Evolutionary conservation across 35 echinoderm and acorn worm genomes (phyloP), one percentile per base, ranked within the genome.

Genomic region (Ophioderma brevispina): DNA sequence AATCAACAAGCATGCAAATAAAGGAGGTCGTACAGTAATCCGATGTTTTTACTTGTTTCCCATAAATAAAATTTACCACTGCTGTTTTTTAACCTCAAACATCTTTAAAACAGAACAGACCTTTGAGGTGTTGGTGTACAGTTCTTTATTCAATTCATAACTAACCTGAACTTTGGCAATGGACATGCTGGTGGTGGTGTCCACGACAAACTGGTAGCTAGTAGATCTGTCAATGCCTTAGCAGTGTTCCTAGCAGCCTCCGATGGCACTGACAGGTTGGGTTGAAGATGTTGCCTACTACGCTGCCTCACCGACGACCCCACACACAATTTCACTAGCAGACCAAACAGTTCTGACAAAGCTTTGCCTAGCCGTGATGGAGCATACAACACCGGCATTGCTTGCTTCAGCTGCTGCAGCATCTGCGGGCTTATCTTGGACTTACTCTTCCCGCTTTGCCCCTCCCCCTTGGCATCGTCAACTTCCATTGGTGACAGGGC

Each of bases 111-210:
- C n/a, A n/a, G n/a, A n/a, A n/a, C n/a, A n/a, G n/a, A n/a, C n/a
- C n/a, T n/a, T n/a, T n/a, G n/a, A n/a, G n/a, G n/a, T n/a, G n/a
- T n/a, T n/a, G n/a, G n/a, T n/a, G n/a, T n/a, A n/a, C n/a, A n/a
- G n/a, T n/a, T n/a, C n/a, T n/a, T n/a, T n/a, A n/a, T n/a, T n/a
- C n/a, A n/a, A 37, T n/a, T 17, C 28, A 11, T 31, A 50, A 77
- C 88, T 50, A 31, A 99, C 97, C 97, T 99, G 90, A 99, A 99
- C 86, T 95, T 99, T 33, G 97, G 97, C 18, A 95, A 84, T 77
- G 97, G 90, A 80, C 87, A 90, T 33, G 82, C 59, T 32, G 90
- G 87, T 0, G 97, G 97, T 35, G 97, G 97, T 55, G 85, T 64
- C 97, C 97, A 99, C 64, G 91, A 92, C 32, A 99, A 50, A 76